Percentiles rank a stretch among this genome's conserved stretches.
phyloP scores from a whole-genome alignment of 2,797 vertebrate genomes.

The Borostomias antarcticus region DNA sequence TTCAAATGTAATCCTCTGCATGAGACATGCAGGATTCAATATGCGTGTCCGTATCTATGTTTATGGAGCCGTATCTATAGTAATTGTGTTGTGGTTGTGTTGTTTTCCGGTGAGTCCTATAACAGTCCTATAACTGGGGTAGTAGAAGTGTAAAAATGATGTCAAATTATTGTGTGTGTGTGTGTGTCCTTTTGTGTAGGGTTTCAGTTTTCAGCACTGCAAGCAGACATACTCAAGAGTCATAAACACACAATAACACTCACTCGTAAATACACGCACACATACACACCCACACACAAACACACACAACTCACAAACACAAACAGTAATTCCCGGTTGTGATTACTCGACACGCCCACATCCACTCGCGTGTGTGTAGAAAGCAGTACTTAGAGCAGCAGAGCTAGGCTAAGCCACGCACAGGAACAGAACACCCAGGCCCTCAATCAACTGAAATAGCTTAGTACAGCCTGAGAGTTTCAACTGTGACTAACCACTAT shows the following conservation, averaged over 20 bases:
- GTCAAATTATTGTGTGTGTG: conserved; percentile 13
- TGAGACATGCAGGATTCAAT: conserved; percentile 56
- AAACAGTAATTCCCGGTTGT: background rate
- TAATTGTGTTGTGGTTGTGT: conserved; percentile 46
- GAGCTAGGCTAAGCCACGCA: background rate
- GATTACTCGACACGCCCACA: background rate
- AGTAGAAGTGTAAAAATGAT: conserved; percentile 34
- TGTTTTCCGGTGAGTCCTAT: conserved; percentile 56
- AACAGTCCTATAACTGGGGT: conserved; percentile 47
- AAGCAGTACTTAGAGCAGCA: background rate
- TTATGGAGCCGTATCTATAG: conserved; percentile 60
- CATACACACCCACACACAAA: background rate
- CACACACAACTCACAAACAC: background rate
- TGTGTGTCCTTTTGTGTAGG: background rate
- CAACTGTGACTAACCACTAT: conserved; percentile 6
- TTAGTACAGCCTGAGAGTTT: conserved; percentile 9
- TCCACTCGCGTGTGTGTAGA: background rate
- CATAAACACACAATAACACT: conserved; percentile 63
- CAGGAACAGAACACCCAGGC: background rate
- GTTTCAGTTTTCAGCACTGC: conserved; percentile 52
- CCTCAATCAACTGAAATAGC: background rate
- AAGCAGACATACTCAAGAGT: conserved; percentile 48
- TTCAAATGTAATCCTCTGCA: conserved; percentile 38
- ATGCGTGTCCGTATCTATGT: conserved; percentile 55
- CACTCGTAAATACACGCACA: conserved; percentile 51